A percentile compares a stretch with the other conserved stretches of the same genome.
phyloP scores from a whole-genome alignment of 2,113 vertebrate species.

The Leptocoma aspasia region DNA sequence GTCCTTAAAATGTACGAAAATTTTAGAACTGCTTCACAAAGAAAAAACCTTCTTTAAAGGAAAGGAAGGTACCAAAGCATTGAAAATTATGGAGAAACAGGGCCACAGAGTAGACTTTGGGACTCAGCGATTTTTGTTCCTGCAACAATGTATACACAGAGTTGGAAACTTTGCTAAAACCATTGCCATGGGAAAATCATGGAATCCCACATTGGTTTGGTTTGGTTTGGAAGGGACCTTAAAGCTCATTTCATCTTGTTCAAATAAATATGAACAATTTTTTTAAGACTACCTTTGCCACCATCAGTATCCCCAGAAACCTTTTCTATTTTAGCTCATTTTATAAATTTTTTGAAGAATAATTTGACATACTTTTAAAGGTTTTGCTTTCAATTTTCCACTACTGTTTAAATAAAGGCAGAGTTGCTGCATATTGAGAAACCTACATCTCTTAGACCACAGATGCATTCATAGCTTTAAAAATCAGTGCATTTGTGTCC shows the following conservation, averaged over 20 bases:
- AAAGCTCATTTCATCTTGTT: neutral
- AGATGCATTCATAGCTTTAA: neutral
- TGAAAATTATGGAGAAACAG: neutral
- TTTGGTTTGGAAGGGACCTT: neutral
- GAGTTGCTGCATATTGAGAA: neutral
- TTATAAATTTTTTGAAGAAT: neutral
- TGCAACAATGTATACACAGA: neutral
- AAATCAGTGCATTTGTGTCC: neutral
- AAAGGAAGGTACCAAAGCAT: neutral
- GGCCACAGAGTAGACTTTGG: neutral
- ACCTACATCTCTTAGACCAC: neutral
- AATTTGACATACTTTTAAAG: neutral
- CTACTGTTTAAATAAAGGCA: neutral
- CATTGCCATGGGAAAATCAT: neutral
- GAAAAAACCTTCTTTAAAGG: neutral
- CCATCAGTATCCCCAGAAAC: neutral
- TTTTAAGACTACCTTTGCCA: neutral
- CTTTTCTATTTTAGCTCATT: neutral
- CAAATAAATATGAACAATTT: neutral
- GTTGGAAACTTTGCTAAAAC: neutral
- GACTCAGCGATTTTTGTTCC: neutral
- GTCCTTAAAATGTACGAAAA: neutral
- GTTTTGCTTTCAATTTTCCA: neutral
- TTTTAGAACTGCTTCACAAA: neutral
- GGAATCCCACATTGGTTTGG: neutral